Percentiles rank a stretch among this genome's conserved stretches.
phyloP scores from a whole-genome alignment of 1,140 invertebrate species.

The Cylas formicarius region DNA sequence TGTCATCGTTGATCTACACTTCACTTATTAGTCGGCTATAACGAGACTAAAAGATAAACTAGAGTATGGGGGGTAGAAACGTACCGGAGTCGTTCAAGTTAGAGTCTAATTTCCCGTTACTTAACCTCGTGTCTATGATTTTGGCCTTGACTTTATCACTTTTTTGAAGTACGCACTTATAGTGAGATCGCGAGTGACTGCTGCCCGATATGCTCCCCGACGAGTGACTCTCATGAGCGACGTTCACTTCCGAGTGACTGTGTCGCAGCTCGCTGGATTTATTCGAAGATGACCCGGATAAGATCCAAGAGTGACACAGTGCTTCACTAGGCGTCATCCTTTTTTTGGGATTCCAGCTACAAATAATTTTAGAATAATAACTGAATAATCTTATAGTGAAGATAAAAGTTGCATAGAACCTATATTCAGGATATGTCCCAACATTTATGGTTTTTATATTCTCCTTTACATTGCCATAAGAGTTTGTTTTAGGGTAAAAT shows the following conservation, averaged over 20 bases:
- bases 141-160: slow-evolving; percentile 39
- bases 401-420: not conserved
- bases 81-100: slow-evolving; percentile 59
- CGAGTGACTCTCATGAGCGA: slow-evolving; percentile 35
- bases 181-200: slow-evolving; percentile 33
- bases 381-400: not conserved
- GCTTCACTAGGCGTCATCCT: slow-evolving; percentile 90
- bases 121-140: slow-evolving; percentile 35
- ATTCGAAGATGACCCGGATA: slow-evolving; percentile 25
- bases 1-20: too few species aligned
- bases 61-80: slow-evolving; percentile 57
- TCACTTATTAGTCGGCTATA: too few species aligned
- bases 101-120: slow-evolving; percentile 43
- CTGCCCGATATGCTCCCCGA: slow-evolving; percentile 35
- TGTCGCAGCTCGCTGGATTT: slow-evolving; percentile 34
- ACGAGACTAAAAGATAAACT: too few species aligned
- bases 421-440: not conserved
- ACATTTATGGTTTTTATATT: too few species aligned
- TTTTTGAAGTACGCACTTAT: slow-evolving; percentile 31
- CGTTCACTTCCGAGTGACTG: slow-evolving; percentile 39
- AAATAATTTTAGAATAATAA: slow-evolving; percentile 24
- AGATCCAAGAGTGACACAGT: slow-evolving; percentile 68
- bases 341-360: slow-evolving; percentile 87
- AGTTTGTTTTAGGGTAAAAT: too few species aligned
- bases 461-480: too few species aligned